Evolutionary conservation across 2,113 vertebrate genomes (phyloP), one percentile per base, ranked within the genome.

Genomic region (Struthio camelus): DNA sequence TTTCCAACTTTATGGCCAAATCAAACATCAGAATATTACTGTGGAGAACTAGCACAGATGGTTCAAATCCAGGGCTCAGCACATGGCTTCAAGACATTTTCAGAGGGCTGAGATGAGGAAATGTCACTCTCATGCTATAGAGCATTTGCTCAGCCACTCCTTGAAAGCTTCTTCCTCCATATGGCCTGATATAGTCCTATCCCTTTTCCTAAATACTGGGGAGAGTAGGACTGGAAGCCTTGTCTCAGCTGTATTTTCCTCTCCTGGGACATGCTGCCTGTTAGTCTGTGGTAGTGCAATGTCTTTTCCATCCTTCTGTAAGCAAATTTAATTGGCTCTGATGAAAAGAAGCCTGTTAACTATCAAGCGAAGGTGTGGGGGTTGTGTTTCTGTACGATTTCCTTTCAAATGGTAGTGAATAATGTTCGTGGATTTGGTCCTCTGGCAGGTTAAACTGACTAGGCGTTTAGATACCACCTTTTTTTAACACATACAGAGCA

Each of bases 1-100:
- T 32, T 85, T 75, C 71, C 67, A 83, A 46, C 79, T 93, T 88
- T 12, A 32, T 14, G 56, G 87, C 82, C 75, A 91, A 40, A 18
- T 24, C 23, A 95, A 85, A 76, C 3, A 50, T 23, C 6, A 38
- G 44, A 62, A 86, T 61, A 6, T 75, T 83, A 8, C 77, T 59
- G 72, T 36, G 72, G 59, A 34, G 40, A 80, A 78, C 5, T 13
- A 59, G 77, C 67, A 80, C 95, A 97, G 94, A 95, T 87, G 90
- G 90, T 44, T 87, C 59, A 62, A 72, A 80, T 54, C 62, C 89
- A 30, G 56, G 56, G 80, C 82, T 61, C 58, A 53, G 69, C 78
- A 51, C 72, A 51, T 24, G 34, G 42, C 83, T 94, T 54, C 59
- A 69, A 78, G 56, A 67, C 88, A 25, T 3, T 17, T 9, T 2